These are phyloP conservation scores for Aphis gossypii DNA, from an alignment of 1,140 invertebrate genomes.

Conservation along the genomic window DNA sequence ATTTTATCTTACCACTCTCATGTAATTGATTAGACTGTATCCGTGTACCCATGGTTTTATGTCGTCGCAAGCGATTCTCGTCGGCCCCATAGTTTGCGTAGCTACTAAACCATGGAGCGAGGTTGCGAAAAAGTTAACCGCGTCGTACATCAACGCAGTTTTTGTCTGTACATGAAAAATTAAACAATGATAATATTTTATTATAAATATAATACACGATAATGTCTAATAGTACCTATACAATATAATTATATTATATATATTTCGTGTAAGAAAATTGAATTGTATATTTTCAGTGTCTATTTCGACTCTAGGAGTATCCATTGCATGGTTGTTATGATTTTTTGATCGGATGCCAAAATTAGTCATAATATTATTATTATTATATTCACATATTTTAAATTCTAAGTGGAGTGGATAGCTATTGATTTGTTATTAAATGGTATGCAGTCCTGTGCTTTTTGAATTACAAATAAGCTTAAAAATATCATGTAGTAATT, in stretches of 20 bases:
- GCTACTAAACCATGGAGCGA: slow-evolving; percentile 89
- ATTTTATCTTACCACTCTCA: slow-evolving; percentile 86
- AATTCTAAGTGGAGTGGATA: not conserved
- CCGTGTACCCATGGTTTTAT: slow-evolving; percentile 92
- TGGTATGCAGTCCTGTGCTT: not conserved
- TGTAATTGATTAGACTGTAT: slow-evolving; percentile 94
- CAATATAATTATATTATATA: not conserved
- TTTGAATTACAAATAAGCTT: not conserved
- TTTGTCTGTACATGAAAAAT: slow-evolving; percentile 75
- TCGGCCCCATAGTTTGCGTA: slow-evolving; percentile 87
- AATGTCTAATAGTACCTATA: not conserved
- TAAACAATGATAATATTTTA: not conserved
- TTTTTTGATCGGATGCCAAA: not conserved
- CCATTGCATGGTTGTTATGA: not conserved
- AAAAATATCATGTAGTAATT: not conserved
- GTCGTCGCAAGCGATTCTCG: slow-evolving; percentile 89
- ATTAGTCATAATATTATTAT: not conserved
- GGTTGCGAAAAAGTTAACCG: slow-evolving; percentile 90
- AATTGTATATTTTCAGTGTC: not conserved
- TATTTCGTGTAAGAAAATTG: not conserved
- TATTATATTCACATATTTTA: not conserved
- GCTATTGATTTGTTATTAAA: not conserved
- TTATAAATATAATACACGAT: not conserved
- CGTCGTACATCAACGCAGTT: slow-evolving; percentile 94
- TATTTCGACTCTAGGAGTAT: not conserved